Conservation (phyloP, 2,888 invertebrate genomes). For the Diadegma fenestrale region DNA sequence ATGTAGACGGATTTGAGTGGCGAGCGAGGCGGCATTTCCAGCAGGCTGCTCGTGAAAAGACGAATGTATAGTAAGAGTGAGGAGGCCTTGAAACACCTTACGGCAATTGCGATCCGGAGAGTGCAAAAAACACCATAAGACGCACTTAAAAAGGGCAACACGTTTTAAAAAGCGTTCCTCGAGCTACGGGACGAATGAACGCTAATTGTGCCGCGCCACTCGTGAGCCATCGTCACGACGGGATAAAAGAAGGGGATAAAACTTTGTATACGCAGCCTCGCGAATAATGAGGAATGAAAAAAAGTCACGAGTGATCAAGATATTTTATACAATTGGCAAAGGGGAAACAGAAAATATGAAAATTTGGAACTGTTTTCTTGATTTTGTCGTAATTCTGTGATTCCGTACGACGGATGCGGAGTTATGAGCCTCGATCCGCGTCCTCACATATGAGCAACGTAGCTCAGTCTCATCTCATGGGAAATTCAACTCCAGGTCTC, state of each 20-base stretch:
- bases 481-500: slow-evolving; percentile 53
- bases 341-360: neutral
- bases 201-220: slow-evolving; percentile 78
- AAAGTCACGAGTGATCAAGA: neutral
- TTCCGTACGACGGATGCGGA: slow-evolving; percentile 9
- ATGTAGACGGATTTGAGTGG: slow-evolving; percentile 11
- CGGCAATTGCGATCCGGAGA: slow-evolving; percentile 45
- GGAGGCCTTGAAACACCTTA: slow-evolving; percentile 29
- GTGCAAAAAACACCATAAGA: slow-evolving; percentile 26
- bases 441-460: slow-evolving; percentile 40
- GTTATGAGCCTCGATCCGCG: slow-evolving; percentile 46
- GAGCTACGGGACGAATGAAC: slow-evolving; percentile 77
- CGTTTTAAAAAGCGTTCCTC: slow-evolving; percentile 78
- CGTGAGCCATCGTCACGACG: slow-evolving; percentile 74
- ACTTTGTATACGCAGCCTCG: neutral
- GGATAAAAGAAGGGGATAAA: slow-evolving; percentile 10
- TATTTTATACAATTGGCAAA: no score
- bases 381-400: neutral
- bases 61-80: neutral
- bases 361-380: neutral
- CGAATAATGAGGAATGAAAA: neutral
- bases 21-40: slow-evolving; percentile 53
- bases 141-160: slow-evolving; percentile 69
- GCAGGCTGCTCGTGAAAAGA: slow-evolving; percentile 35
- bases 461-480: slow-evolving; percentile 40